Evolutionary conservation across 2,797 vertebrate species (phyloP), one percentile per base, ranked within the genome.

Genomic region (Gallinago nigripennis): DNA sequence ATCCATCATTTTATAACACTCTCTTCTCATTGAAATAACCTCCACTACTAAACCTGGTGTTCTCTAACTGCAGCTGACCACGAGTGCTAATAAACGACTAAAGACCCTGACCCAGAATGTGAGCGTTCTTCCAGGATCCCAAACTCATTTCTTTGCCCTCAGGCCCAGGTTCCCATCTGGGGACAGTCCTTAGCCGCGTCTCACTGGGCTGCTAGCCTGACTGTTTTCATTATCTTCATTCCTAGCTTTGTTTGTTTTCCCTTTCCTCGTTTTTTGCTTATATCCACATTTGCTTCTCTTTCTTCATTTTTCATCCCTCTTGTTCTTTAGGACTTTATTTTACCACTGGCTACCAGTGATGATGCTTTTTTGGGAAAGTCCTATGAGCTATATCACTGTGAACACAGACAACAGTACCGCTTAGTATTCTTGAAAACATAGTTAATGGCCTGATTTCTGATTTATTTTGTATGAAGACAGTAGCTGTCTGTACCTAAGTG

Each of bases 61-160:
- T 81, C 6, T 94, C 46, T 72, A 65, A 27, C 76, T 70, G 72
- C 86, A 78, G 64, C 79, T 64, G 89, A 41, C 83, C 51, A 14
- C 13, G 37, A 76, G 85, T 27, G 33, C 50, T 80, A 63, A 58
- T 33, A 43, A 61, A 80, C 6, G 4, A 50, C 86, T 58, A 4
- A 89, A 35, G 76, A 92, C 19, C 61, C 86, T 94, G 88, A 92
- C 92, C 77, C 73, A 86, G 86, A 86, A 90, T 82, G 43, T 14
- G 82, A 80, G 8, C 45, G 56, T 72, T 94, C 86, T 57, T 92
- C 63, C 75, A 73, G 81, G 48, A 87, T 88, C 84, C 86, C 88
- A 88, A 94, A 93, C 75, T 92, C 82, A 19, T 92, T 82, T 86
- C 86, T 94, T 60, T 82, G 93, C 95, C 93, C 94, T 94, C 39